phyloP scores from a whole-genome alignment of 2,797 vertebrate genomes.

The Echeneis naucrates region DNA sequence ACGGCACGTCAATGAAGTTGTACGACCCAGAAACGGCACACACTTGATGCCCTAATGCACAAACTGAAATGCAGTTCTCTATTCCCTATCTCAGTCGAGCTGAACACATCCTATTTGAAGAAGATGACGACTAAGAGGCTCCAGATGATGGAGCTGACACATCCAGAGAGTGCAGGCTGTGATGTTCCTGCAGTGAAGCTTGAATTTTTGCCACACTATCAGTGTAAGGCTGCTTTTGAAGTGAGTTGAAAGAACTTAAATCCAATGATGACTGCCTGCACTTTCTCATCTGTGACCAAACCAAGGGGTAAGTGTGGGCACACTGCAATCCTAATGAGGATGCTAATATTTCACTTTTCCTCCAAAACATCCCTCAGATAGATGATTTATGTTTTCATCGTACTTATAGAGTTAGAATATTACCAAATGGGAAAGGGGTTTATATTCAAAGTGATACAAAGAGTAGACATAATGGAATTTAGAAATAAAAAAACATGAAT shows the following conservation, averaged over 20 bases:
- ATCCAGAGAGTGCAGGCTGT: conserved; percentile 52
- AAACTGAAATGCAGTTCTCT: conserved; percentile 35
- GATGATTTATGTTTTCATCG: conserved; percentile 30
- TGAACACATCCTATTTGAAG: conserved; percentile 66
- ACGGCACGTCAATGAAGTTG: conserved; percentile 11
- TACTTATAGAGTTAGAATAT: conserved; percentile 12
- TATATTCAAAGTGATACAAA: background rate
- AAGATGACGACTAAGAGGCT: conserved; percentile 66
- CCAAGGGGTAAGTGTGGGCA: conserved; percentile 6
- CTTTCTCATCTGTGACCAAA: conserved; percentile 59
- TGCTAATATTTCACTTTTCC: conserved; percentile 36
- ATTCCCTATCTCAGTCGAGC: conserved; percentile 55
- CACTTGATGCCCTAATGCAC: conserved; percentile 42
- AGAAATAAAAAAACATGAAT: background rate
- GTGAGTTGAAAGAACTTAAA: conserved; percentile 68
- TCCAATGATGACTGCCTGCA: conserved; percentile 44
- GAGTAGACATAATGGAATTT: background rate
- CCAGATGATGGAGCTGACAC: conserved; percentile 66
- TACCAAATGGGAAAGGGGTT: background rate
- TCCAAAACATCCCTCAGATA: conserved; percentile 37
- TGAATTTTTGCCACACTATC: conserved; percentile 54
- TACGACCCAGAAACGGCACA: conserved; percentile 30
- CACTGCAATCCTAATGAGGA: conserved; percentile 44
- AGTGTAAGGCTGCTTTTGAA: conserved; percentile 61
- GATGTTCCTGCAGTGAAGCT: conserved; percentile 61